Percentiles rank a stretch among this genome's conserved stretches.
Evolutionary conservation across 2,113 vertebrate genomes (phyloP).

Genomic region (Aviceda subcristata): DNA sequence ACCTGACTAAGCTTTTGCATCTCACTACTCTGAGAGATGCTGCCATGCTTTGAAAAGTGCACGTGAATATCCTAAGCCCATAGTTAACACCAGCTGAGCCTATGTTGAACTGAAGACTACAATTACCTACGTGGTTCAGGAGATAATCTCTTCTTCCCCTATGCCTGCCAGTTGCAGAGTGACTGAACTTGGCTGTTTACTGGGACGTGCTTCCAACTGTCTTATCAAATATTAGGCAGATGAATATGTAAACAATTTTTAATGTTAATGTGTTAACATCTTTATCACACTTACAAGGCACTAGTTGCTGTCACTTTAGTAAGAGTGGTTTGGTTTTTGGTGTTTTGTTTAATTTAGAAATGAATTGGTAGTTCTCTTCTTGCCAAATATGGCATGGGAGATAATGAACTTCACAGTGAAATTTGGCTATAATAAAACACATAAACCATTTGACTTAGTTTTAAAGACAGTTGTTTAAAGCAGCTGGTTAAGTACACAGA

Average conservation of each 20-base stretch:
- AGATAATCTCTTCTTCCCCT: background rate
- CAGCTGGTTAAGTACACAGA: slow-evolving; percentile 42
- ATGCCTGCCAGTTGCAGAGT: background rate
- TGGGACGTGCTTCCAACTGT: background rate
- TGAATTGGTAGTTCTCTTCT: background rate
- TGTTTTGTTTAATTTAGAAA: background rate
- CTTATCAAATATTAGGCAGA: background rate
- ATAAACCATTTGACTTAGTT: slow-evolving; percentile 8
- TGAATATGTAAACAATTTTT: background rate
- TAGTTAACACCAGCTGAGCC: background rate
- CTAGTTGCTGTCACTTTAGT: background rate
- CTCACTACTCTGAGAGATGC: background rate
- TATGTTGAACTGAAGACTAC: background rate
- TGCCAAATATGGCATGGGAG: background rate
- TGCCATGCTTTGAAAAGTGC: background rate
- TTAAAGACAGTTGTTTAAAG: slow-evolving; percentile 37
- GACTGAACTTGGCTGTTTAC: background rate
- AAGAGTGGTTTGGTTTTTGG: background rate
- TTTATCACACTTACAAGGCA: background rate
- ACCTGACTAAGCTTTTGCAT: background rate
- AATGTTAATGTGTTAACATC: background rate
- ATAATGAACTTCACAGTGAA: background rate
- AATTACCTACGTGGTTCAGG: background rate
- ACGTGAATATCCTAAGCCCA: background rate
- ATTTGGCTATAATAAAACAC: background rate